Percentiles rank a stretch among this genome's conserved stretches.
These are phyloP conservation scores for Rapana venosa DNA, from an alignment of 2,888 invertebrate genomes.

Conservation along the genomic window DNA sequence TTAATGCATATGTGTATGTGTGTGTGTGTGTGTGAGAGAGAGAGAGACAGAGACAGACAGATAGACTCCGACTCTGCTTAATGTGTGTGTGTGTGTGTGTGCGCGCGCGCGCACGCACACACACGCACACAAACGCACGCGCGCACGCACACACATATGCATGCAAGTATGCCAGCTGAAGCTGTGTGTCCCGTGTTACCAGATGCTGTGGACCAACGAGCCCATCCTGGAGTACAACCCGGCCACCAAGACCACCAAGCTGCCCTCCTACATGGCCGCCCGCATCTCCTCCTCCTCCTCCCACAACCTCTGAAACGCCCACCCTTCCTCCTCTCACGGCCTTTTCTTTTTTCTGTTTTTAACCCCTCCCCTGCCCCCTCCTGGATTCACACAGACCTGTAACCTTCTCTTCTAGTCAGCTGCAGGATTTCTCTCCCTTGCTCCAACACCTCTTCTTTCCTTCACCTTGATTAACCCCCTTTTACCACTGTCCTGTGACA, in stretches of 20 bases:
- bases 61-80: not conserved
- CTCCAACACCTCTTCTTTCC: too few species aligned
- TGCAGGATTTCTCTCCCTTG: too few species aligned
- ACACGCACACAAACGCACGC: too few species aligned
- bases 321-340: not conserved
- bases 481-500: too few species aligned
- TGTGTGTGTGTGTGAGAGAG: too few species aligned
- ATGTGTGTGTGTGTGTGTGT: not conserved
- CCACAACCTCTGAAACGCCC: constrained; percentile 47
- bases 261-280: constrained; percentile 71
- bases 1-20: too few species aligned
- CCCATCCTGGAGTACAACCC: constrained; percentile 77
- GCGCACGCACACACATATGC: too few species aligned
- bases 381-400: not conserved
- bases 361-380: not conserved
- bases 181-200: constrained; percentile 5
- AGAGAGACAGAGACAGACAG: too few species aligned
- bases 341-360: not conserved
- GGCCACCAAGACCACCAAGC: constrained; percentile 72
- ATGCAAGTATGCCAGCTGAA: too few species aligned
- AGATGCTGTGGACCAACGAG: constrained; percentile 78
- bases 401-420: too few species aligned
- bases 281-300: constrained; percentile 63
- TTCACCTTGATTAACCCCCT: too few species aligned
- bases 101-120: not conserved